Percentiles rank a stretch among this genome's conserved stretches.
Conservation (phyloP, 64 coral and sea anemone species). For the Actinia equina region DNA sequence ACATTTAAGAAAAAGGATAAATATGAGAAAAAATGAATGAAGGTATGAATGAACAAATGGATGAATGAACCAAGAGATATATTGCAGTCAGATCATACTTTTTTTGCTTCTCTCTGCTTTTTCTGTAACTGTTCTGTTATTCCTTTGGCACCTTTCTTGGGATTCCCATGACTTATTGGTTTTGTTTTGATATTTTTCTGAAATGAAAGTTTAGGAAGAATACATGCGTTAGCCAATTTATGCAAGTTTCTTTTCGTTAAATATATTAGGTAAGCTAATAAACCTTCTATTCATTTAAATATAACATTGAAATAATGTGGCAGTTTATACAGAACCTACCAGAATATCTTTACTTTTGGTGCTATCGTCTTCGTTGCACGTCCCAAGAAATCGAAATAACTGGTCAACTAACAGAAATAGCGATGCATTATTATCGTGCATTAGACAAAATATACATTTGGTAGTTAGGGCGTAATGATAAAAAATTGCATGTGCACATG, state of each 20-base stretch:
- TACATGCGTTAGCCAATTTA: too few species aligned
- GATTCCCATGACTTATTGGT: constrained; percentile 40
- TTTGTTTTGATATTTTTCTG: constrained; percentile 49
- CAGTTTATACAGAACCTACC: neutral
- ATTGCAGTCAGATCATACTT: neutral
- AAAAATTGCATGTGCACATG: too few species aligned
- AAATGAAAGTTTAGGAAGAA: neutral
- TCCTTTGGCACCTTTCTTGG: constrained; percentile 11
- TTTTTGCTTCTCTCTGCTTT: constrained; percentile 1
- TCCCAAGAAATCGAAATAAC: constrained; percentile 58
- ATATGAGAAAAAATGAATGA: neutral
- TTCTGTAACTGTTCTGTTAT: neutral
- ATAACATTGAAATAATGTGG: too few species aligned
- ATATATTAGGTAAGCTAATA: too few species aligned
- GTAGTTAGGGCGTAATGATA: too few species aligned
- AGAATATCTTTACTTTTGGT: constrained; percentile 42
- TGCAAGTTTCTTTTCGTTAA: too few species aligned
- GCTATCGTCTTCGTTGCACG: constrained; percentile 39
- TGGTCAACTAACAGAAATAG: constrained; percentile 22
- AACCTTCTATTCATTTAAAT: too few species aligned
- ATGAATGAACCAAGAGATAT: too few species aligned
- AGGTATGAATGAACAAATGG: neutral
- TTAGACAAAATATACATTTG: too few species aligned
- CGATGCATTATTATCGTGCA: neutral
- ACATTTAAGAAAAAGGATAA: neutral